Conservation (phyloP, 2,888 invertebrate species). For the Apamea epomidion region DNA sequence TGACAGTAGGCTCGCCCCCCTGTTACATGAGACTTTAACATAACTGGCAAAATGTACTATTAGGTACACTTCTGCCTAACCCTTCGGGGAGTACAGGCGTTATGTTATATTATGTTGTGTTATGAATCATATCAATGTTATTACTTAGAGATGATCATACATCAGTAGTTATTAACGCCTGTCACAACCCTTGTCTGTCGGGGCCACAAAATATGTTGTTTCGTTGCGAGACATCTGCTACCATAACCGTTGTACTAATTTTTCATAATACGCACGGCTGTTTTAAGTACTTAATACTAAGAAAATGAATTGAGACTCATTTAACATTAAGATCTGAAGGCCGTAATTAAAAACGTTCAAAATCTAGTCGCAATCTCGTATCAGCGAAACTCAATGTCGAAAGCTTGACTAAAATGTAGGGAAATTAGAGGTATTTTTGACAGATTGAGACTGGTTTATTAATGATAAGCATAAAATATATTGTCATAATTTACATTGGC, state of each 20-base stretch:
- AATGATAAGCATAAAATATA: no score
- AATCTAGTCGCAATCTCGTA: background rate
- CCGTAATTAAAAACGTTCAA: background rate
- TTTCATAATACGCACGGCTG: background rate
- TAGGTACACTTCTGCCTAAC: no score
- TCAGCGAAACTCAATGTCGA: background rate
- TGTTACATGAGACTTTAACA: no score
- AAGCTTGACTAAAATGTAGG: no score
- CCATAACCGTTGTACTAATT: background rate
- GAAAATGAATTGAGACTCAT: background rate
- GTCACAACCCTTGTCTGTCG: background rate
- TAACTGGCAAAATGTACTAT: no score
- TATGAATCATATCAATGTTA: background rate
- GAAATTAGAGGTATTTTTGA: no score
- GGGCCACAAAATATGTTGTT: background rate
- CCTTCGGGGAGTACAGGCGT: no score
- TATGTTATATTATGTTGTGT: no score
- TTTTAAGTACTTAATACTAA: background rate
- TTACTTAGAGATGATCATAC: background rate
- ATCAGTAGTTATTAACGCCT: background rate
- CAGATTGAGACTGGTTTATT: no score
- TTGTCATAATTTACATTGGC: no score
- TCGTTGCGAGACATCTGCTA: background rate
- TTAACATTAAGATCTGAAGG: background rate
- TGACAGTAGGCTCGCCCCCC: no score